phyloP scores from a whole-genome alignment of 2,888 invertebrate genomes.

The Amblyjoppa proteus region DNA sequence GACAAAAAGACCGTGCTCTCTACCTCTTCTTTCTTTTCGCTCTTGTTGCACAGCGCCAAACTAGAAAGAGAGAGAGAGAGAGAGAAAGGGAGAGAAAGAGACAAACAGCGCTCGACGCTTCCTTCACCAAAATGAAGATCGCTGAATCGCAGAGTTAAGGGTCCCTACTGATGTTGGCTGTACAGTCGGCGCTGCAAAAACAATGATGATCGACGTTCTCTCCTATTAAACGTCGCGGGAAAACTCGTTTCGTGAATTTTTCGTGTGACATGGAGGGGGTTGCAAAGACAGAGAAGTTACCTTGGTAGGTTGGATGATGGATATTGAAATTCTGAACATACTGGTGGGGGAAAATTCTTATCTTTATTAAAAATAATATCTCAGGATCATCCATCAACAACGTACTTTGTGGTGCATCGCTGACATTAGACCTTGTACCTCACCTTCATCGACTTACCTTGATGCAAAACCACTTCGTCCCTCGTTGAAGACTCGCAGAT shows the following conservation, averaged over 20 bases:
- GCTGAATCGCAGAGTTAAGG: background rate
- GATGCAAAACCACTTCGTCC: background rate
- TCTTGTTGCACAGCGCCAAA: conserved; percentile 7
- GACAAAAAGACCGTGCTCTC: conserved; percentile 16
- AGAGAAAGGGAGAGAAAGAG: background rate
- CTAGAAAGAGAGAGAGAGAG: conserved; percentile 5
- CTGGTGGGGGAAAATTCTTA: background rate
- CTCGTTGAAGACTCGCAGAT: background rate
- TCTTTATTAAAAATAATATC: background rate
- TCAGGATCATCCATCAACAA: background rate
- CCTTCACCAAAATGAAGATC: conserved; percentile 12
- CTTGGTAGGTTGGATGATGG: background rate
- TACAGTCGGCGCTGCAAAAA: background rate
- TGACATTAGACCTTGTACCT: background rate
- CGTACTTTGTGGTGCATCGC: background rate
- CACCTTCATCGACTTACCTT: background rate
- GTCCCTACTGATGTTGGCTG: background rate
- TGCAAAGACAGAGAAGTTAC: background rate
- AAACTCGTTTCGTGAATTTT: background rate
- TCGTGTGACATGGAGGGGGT: background rate
- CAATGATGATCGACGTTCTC: background rate
- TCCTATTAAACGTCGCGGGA: background rate
- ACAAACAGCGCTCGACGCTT: conserved; percentile 18
- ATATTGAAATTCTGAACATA: background rate
- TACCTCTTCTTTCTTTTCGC: background rate